These are phyloP conservation scores for Eupithecia vulgata DNA, from an alignment of 2,888 invertebrate genomes.

Conservation along the genomic window DNA sequence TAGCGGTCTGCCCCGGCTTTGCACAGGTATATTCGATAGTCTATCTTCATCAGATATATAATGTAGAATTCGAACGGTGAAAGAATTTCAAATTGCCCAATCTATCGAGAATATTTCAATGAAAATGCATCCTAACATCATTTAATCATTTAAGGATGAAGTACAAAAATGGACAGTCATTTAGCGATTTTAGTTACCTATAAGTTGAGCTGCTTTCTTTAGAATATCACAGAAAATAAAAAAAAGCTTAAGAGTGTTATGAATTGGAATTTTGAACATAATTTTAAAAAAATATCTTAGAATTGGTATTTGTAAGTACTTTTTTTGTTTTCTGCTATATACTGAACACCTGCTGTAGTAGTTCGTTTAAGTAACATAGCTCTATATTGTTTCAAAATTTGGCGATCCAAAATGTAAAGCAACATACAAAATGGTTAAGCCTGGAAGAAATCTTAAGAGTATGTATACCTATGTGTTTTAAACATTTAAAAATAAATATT, in stretches of 20 bases:
- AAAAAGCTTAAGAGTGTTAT: not conserved
- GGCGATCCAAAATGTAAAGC: not conserved
- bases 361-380: slow-evolving; percentile 3
- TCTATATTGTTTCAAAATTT: slow-evolving; percentile 5
- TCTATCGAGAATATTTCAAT: not conserved
- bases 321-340: not conserved
- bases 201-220: slow-evolving; percentile 14
- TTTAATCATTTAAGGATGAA: slow-evolving; percentile 21
- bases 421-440: not conserved
- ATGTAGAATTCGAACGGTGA: too few species aligned
- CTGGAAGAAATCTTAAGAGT: not conserved
- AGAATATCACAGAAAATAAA: slow-evolving; percentile 29
- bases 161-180: slow-evolving; percentile 40
- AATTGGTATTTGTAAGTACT: not conserved
- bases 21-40: too few species aligned
- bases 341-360: slow-evolving; percentile 10
- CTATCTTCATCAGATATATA: too few species aligned
- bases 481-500: not conserved
- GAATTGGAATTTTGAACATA: not conserved
- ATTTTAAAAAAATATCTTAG: not conserved
- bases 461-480: not conserved
- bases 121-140: not conserved
- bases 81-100: too few species aligned
- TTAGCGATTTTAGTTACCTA: slow-evolving; percentile 15
- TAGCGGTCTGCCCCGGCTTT: too few species aligned